Conservation (phyloP, 2,888 invertebrate genomes). For the Cantharis flavilabris region DNA sequence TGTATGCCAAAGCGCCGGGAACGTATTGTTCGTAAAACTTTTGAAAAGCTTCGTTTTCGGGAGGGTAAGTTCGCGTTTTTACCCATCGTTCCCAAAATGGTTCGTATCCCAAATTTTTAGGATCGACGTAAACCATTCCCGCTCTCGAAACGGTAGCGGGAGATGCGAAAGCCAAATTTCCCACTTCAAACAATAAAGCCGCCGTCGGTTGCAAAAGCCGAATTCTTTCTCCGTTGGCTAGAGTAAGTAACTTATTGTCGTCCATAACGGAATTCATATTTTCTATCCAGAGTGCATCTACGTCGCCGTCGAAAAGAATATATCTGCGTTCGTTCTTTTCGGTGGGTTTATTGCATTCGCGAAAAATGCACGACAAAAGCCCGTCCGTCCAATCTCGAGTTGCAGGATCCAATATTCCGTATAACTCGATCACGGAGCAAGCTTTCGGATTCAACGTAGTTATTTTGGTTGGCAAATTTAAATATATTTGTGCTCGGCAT, state of each 20-base stretch:
- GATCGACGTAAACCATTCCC: constrained; percentile 93
- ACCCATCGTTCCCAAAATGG: constrained; percentile 90
- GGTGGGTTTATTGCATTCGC: constrained; percentile 83
- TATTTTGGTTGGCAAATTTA: constrained; percentile 80
- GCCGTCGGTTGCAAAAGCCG: constrained; percentile 81
- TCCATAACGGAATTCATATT: constrained; percentile 99
- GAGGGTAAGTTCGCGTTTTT: constrained; percentile 58
- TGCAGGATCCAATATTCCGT: constrained; percentile 83
- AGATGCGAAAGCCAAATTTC: constrained; percentile 86
- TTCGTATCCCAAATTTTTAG: constrained; percentile 84
- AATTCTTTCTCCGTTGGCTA: constrained; percentile 90
- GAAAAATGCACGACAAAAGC: constrained; percentile 85
- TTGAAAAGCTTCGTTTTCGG: constrained; percentile 51
- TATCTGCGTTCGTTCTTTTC: constrained; percentile 78
- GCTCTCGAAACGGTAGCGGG: constrained; percentile 92
- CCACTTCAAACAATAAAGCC: constrained; percentile 87
- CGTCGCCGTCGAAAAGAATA: constrained; percentile 91
- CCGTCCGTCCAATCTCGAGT: constrained; percentile 95
- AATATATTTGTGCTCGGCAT: constrained; percentile 75
- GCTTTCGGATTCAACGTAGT: constrained; percentile 87
- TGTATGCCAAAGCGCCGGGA: constrained; percentile 70
- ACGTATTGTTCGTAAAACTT: constrained; percentile 79
- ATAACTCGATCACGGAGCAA: constrained; percentile 85
- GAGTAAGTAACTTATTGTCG: constrained; percentile 85
- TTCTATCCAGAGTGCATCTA: constrained; percentile 94